phyloP scores from a whole-genome alignment of 2,888 invertebrate species.

The Tetrapedia diversipes region DNA sequence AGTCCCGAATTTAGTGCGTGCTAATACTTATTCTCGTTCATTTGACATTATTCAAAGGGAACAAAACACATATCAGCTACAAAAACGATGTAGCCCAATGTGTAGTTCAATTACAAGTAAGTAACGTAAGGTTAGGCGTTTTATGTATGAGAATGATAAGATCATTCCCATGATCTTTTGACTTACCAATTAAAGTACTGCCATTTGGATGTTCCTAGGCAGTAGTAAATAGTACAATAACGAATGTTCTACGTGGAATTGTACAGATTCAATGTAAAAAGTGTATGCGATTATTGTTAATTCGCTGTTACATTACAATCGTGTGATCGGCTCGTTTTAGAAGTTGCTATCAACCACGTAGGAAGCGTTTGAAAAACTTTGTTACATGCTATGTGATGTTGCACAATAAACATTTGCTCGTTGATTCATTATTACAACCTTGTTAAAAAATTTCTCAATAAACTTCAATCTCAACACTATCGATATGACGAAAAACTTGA shows the following conservation, averaged over 20 bases:
- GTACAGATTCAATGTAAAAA: background rate
- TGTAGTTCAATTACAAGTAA: background rate
- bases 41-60: slow-evolving; percentile 53
- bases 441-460: background rate
- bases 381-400: slow-evolving; percentile 29
- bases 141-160: background rate
- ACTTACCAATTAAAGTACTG: slow-evolving; percentile 28
- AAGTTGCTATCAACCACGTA: slow-evolving; percentile 9
- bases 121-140: background rate
- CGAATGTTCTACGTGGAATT: background rate
- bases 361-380: slow-evolving; percentile 18
- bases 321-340: slow-evolving; percentile 13
- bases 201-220: slow-evolving; percentile 17
- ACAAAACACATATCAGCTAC: slow-evolving; percentile 62
- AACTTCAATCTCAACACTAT: background rate
- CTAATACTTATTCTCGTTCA: slow-evolving; percentile 24
- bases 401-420: slow-evolving; percentile 34
- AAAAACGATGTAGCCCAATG: background rate
- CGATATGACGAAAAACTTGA: slow-evolving; percentile 34
- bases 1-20: background rate
- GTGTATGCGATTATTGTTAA: slow-evolving; percentile 26
- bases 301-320: slow-evolving; percentile 1
- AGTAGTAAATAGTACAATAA: slow-evolving; percentile 15
- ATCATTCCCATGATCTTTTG: too few relatives aligned
- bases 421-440: background rate